These are phyloP conservation scores for Yasuhikotakia modesta DNA, from an alignment of 2,797 vertebrate species.

Conservation along the genomic window DNA sequence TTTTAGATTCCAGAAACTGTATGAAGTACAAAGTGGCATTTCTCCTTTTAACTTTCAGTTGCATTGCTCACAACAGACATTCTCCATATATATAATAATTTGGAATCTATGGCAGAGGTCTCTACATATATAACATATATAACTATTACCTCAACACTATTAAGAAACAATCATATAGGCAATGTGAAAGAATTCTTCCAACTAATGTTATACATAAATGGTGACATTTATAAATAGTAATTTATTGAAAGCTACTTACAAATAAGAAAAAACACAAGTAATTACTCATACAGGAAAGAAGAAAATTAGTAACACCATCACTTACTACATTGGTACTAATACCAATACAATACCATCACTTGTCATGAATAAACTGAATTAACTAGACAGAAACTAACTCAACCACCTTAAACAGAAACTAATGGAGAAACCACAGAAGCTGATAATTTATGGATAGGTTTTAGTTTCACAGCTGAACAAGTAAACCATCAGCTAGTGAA, in stretches of 20 bases:
- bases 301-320: no score
- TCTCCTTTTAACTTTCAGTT: neutral
- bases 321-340: no score
- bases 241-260: neutral
- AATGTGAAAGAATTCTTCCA: no score
- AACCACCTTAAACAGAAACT: no score
- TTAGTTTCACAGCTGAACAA: neutral
- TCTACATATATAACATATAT: neutral
- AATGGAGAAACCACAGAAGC: no score
- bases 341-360: no score
- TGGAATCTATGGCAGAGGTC: neutral
- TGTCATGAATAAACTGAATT: no score
- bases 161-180: no score
- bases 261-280: neutral
- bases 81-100: neutral
- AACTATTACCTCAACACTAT: no score
- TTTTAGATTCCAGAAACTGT: neutral
- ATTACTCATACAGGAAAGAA: neutral
- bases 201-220: no score
- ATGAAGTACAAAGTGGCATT: neutral
- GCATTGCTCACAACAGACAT: neutral
- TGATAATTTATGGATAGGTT: neutral
- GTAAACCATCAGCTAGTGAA: conserved; percentile 38
- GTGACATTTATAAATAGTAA: neutral
- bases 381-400: no score